Base-by-base conservation (phyloP, 2,113 vertebrate species). In the Chaetodon auriga region DNA sequence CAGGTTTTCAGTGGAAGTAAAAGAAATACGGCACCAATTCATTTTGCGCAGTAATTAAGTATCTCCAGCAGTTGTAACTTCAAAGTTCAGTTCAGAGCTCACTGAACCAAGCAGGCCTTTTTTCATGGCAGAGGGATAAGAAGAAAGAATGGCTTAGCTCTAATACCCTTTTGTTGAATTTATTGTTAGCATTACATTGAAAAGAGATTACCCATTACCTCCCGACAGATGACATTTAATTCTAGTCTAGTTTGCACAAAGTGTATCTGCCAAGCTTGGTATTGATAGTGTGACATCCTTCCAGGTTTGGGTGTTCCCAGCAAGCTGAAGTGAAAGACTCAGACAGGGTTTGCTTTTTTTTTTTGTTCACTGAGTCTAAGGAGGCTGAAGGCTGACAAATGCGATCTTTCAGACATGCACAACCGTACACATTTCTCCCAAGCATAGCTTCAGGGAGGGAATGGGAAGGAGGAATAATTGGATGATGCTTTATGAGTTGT, bases 401-500 rank as follows among this genome's bases (percentile, higher is more conserved):
- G 5, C 2, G 0, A 53, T 84, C 58, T 81, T 62, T 70, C 58
- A 46, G 66, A 81, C 15, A 14, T 51, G 45, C 36, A 64, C 57
- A 41, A 70, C 38, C 18, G 25, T 38, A 55, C 62, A 76, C 65
- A 18, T 0, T 75, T 70, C 25, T 78, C 70, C 65, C 46, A 18
- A 74, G 76, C 65, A 36, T 85, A 0, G 85, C 90, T 78, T 48
- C 75, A 19, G 87, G 91, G 85, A 60, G 30, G 49, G 49, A 80
- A 82, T 54, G 60, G 53, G 64, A 84, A 35, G 54, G 21, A 55
- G 77, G 38, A 81, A 80, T 93, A 91, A 92, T 87, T 78, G 86
- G 84, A 83, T 81, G 87, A 82, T 77, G 74, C 80, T 78, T 89
- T 75, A 80, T 58, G 65, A 82, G 75, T 81, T 83, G 55, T 23